Evolutionary conservation across 2,113 vertebrate species (phyloP), one percentile per base, ranked within the genome.

Genomic region (Microcebus griseorufus): DNA sequence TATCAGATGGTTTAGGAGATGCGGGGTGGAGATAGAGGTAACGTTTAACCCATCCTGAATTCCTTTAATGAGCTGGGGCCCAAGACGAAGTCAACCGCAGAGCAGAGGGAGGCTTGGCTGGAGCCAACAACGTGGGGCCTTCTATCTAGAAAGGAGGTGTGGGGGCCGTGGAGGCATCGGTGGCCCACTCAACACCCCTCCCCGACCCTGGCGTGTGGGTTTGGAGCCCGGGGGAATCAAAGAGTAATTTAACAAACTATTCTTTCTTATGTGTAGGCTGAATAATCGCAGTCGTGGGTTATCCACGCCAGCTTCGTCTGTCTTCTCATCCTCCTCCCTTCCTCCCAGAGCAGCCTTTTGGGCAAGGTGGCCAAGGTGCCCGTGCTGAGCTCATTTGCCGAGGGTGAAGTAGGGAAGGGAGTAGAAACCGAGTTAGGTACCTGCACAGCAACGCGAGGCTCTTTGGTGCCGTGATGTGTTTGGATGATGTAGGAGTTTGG

Each of bases 1-100:
- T 99, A 99, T 99, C 99, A 99, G 98, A 97, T 99, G 98, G 98
- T 98, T 99, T 98, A 98, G 99, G 98, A 99, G 98, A 99, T 99
- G 99, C 98, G 98, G 99, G 99, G 99, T 98, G 32, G 98, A 99
- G 99, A 99, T 99, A 98, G 98, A 98, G 98, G 98, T 98, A 99
- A 99, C 99, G 99, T 99, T 97, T 99, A 99, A 99, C 99, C 98
- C 97, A 97, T 95, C 97, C 97, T 97, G 96, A 97, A 98, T 98
- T 98, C 97, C 97, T 98, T 97, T 97, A 92, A 51, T 53, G 82
- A 95, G 88, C 42, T 34, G 95, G 67, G 95, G 87, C 93, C 92
- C 88, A 22, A 53, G 82, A 48, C 29, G 70, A 81, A 22, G 64
- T 88, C 85, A 65, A 70, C 96, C 45, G 8, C 96, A 85, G 84